Base-by-base conservation (phyloP, 1,140 invertebrate species). In the Holcopasites calliopsidis region DNA sequence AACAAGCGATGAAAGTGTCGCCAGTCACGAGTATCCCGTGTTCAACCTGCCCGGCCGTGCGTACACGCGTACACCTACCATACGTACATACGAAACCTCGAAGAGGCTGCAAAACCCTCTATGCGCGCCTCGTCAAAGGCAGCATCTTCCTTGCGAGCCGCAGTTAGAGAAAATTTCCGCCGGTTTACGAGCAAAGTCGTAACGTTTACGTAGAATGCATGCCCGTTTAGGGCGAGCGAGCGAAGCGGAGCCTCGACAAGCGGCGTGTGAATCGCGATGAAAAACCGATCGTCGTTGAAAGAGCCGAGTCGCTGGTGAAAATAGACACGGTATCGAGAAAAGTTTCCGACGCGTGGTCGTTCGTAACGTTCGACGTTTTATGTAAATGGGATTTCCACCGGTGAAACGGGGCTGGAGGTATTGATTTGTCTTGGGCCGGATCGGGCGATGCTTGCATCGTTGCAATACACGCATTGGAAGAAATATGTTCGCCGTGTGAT, bases 141-240 rank as follows among this genome's bases (percentile, higher is more conserved):
- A n/a, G n/a, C n/a, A n/a, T n/a, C 38, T 52, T 78, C 42, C 54
- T 80, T 71, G 47, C 68, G 76, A 65, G 76, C 69, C 31, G 38
- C 44, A 65, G 65, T 80, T 73, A 65, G 47, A 78, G 44, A 35
- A 57, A 77, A 79, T 77, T 77, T 79, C 52, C 50, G 52, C 23
- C 58, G 57, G 57, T 79, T 77, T 79, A 38, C 23, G 28, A 65
- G 60, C 54, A 2, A 50, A 78, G 44, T 52, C 21, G 65, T 77
- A 72, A 60, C 65, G 61, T 77, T 77, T 79, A 77, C 47, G 60
- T 61, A 60, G 13, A 44, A 21, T 52, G 49, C 49, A 16, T 21
- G 16, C 38, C 13, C 52, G 66, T 38, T 13, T 44, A 31, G 11
- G 47, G n/a, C 18, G n/a, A 50, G 47, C 44, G 3, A 18, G 44